phyloP scores from a whole-genome alignment of 2,888 invertebrate species.

The Sesamia inferens region DNA sequence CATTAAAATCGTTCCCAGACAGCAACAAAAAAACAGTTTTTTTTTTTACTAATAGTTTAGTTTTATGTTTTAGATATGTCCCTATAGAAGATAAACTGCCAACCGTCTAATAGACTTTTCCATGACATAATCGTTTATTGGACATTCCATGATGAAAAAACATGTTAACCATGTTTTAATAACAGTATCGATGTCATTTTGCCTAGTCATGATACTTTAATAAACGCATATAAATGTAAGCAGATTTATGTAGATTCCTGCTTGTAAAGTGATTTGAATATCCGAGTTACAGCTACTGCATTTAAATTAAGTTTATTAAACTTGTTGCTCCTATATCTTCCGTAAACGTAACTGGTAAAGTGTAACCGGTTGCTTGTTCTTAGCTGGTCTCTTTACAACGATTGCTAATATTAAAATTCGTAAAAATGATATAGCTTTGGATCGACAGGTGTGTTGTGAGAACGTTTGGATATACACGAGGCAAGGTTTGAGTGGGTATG shows the following conservation, averaged over 20 bases:
- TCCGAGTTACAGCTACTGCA: slow-evolving; percentile 62
- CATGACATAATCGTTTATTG: not conserved
- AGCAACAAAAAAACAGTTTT: not conserved
- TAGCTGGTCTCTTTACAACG: slow-evolving; percentile 40
- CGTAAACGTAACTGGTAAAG: slow-evolving; percentile 41
- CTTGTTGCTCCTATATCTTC: slow-evolving; percentile 62
- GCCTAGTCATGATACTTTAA: slow-evolving; percentile 26
- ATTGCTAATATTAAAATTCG: slow-evolving; percentile 37
- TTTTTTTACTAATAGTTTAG: not conserved
- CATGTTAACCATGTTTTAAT: not conserved
- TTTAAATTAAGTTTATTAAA: slow-evolving; percentile 65
- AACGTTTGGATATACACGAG: slow-evolving; percentile 50
- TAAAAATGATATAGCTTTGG: slow-evolving; percentile 7
- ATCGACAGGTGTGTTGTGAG: slow-evolving; percentile 36
- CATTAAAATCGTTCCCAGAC: not conserved
- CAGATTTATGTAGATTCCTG: slow-evolving; percentile 62
- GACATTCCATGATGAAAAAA: not conserved
- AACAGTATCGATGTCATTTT: slow-evolving; percentile 10
- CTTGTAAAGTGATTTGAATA: slow-evolving; percentile 65
- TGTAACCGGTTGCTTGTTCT: slow-evolving; percentile 22
- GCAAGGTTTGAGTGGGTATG: slow-evolving; percentile 74
- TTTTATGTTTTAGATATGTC: too few relatives aligned
- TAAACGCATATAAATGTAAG: slow-evolving; percentile 49
- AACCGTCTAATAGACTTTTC: not conserved
- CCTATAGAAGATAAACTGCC: not conserved